Percentiles rank a stretch among this genome's conserved stretches.
phyloP scores from a whole-genome alignment of 1,140 invertebrate genomes.

The Asbolus verrucosus region DNA sequence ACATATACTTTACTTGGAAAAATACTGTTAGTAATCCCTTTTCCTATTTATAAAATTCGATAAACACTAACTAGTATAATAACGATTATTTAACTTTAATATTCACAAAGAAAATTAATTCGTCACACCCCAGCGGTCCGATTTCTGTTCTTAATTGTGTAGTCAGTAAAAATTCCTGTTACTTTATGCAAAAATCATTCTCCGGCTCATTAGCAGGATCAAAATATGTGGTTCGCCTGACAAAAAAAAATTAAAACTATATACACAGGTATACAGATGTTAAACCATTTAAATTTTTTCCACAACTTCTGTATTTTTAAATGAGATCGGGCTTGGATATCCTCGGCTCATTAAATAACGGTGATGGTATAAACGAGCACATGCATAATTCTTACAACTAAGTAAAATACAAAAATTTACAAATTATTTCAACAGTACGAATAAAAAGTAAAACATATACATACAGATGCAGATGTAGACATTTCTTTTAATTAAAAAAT shows the following conservation, averaged over 20 bases:
- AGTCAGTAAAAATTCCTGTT: constrained; percentile 27
- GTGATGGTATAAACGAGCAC: too few relatives aligned
- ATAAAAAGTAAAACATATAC: too few relatives aligned
- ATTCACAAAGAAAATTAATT: constrained; percentile 35
- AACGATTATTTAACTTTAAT: constrained; percentile 10
- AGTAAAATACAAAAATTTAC: too few relatives aligned
- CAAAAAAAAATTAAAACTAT: constrained; percentile 6
- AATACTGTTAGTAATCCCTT: too few relatives aligned
- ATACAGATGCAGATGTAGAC: too few relatives aligned
- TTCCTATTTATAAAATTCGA: too few relatives aligned
- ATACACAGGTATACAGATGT: neutral
- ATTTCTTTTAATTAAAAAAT: too few relatives aligned
- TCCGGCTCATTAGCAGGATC: constrained; percentile 25
- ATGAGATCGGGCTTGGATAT: constrained; percentile 8
- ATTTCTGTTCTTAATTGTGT: constrained; percentile 32
- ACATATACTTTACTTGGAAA: too few relatives aligned
- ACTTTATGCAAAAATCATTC: constrained; percentile 32
- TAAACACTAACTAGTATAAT: constrained; percentile 19
- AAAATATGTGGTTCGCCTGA: constrained; percentile 6
- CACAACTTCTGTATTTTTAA: constrained; percentile 7
- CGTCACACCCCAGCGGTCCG: constrained; percentile 31
- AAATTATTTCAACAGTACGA: too few relatives aligned
- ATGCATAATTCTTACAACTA: too few relatives aligned
- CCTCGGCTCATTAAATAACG: constrained; percentile 15
- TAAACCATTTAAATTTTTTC: constrained; percentile 7